phyloP scores from a whole-genome alignment of 2,113 vertebrate genomes.

The Candoia aspera region DNA sequence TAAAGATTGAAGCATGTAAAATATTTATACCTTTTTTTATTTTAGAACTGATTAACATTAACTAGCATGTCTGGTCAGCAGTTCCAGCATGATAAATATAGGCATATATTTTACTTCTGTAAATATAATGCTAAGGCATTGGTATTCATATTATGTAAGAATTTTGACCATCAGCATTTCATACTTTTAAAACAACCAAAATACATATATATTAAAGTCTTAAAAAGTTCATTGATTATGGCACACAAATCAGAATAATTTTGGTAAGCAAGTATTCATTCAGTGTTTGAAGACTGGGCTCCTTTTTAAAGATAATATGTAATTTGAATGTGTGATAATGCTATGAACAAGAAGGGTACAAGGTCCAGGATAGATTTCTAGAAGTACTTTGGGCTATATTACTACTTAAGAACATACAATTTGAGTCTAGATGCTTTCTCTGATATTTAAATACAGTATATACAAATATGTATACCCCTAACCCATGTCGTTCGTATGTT shows the following conservation, averaged over 20 bases:
- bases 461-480: background rate
- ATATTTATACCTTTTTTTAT: constrained; percentile 10
- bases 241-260: background rate
- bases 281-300: background rate
- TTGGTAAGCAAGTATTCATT: background rate
- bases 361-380: background rate
- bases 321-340: constrained; percentile 21
- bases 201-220: background rate
- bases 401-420: constrained; percentile 30
- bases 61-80: background rate
- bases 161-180: background rate
- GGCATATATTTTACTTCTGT: background rate
- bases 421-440: background rate
- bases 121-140: background rate
- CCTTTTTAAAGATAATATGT: background rate
- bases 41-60: background rate
- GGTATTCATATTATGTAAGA: background rate
- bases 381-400: background rate
- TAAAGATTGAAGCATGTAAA: background rate
- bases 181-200: constrained; percentile 12
- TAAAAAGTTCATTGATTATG: background rate
- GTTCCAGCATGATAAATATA: background rate
- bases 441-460: background rate
- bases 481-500: constrained; percentile 23
- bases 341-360: constrained; percentile 22